Conservation (phyloP, 2,797 vertebrate genomes). For the Loris lydekkerianus region DNA sequence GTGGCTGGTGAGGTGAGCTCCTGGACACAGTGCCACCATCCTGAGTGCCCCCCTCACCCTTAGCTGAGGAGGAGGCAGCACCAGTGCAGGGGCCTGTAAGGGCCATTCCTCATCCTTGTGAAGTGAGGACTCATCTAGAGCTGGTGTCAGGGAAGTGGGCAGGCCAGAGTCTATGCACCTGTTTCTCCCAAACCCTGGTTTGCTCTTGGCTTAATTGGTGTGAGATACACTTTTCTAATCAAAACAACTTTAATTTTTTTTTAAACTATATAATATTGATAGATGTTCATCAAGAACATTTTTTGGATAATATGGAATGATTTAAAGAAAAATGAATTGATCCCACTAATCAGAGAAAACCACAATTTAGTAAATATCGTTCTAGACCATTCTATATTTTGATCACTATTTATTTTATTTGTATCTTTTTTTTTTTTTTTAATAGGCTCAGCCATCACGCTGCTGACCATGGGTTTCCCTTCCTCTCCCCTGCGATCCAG, state of each 20-base stretch:
- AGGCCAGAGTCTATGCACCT: fast-evolving
- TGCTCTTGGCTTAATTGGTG: not conserved
- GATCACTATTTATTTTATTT: not conserved
- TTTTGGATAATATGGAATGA: too few species aligned
- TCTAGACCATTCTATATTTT: not conserved
- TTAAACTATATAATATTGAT: not conserved
- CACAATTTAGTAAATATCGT: not conserved
- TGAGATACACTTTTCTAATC: not conserved
- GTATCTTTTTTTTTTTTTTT: not conserved
- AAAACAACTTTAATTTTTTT: not conserved
- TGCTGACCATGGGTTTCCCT: not conserved
- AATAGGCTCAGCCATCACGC: not conserved
- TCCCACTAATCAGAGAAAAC: not conserved
- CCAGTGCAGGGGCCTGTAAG: fast-evolving
- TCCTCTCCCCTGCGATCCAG: fast-evolving
- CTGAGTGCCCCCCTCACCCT: not conserved
- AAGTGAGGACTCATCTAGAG: not conserved
- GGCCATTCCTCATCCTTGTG: not conserved
- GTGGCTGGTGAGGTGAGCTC: not conserved
- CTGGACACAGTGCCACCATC: fast-evolving
- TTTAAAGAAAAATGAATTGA: not conserved
- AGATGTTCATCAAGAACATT: not conserved
- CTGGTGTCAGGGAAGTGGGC: fast-evolving
- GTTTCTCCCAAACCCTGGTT: fast-evolving
- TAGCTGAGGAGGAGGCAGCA: not conserved